Percentiles rank a stretch among this genome's conserved stretches.
phyloP scores from a whole-genome alignment of 2,113 vertebrate species.

The Climacteris rufus region DNA sequence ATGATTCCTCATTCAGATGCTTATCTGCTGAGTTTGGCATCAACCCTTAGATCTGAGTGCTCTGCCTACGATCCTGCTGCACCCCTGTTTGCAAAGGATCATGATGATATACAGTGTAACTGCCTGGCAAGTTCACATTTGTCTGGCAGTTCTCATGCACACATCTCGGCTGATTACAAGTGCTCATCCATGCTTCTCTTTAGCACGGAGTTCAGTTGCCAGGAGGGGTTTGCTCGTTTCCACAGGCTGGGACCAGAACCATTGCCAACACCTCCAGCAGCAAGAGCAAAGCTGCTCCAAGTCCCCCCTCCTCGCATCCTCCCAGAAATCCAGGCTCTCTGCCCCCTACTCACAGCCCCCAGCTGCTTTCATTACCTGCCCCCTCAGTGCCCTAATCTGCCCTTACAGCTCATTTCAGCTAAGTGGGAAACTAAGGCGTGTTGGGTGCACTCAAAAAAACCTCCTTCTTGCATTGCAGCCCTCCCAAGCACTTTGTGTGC shows the following conservation, averaged over 20 bases:
- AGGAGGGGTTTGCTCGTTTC: not conserved
- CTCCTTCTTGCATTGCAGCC: not conserved
- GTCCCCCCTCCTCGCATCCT: not conserved
- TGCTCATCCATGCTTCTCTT: not conserved
- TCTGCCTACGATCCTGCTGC: slow-evolving; percentile 17
- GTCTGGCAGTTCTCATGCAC: slow-evolving; percentile 4
- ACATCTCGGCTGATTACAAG: not conserved
- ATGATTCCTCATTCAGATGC: slow-evolving; percentile 22
- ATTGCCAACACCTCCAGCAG: not conserved
- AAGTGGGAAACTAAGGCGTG: not conserved
- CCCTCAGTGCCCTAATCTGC: not conserved
- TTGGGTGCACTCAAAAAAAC: not conserved
- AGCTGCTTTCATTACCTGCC: not conserved
- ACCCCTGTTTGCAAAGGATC: slow-evolving; percentile 19
- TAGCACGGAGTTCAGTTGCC: not conserved
- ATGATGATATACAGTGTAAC: not conserved
- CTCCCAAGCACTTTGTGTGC: not conserved
- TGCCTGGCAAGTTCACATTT: slow-evolving; percentile 34
- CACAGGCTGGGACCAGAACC: not conserved
- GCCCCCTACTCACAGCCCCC: not conserved
- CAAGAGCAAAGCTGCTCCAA: not conserved
- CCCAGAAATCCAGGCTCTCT: not conserved
- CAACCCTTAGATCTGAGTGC: not conserved
- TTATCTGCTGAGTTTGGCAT: slow-evolving; percentile 1
- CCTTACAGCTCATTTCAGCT: not conserved